Evolutionary conservation across 2,113 vertebrate species (phyloP).

Genomic region (Rhinogobius similis): DNA sequence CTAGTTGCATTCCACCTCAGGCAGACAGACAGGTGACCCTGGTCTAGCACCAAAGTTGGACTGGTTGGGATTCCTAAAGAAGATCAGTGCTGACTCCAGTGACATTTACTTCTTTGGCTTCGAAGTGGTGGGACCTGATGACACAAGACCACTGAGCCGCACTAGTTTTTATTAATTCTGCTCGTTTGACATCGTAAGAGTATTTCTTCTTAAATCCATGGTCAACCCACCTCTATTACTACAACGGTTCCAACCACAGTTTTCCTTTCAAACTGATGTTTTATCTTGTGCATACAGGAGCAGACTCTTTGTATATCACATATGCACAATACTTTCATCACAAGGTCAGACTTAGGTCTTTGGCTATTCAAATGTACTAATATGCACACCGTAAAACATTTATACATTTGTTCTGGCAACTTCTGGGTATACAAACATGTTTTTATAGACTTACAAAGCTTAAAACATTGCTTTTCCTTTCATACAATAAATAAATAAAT

Average conservation of each 20-base stretch:
- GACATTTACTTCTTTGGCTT: conserved; percentile 67
- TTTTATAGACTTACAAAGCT: no score
- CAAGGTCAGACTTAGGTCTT: conserved; percentile 16
- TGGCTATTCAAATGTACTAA: not conserved
- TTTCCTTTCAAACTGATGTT: not conserved
- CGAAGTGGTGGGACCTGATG: conserved; percentile 32
- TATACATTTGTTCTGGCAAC: not conserved
- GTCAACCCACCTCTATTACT: not conserved
- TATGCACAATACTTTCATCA: no score
- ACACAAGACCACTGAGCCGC: conserved; percentile 50
- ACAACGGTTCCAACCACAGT: not conserved
- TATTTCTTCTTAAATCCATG: not conserved
- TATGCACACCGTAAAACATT: not conserved
- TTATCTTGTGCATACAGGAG: conserved; percentile 4
- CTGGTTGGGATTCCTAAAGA: conserved; percentile 49
- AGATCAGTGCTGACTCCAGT: conserved; percentile 70
- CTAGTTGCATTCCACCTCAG: not conserved
- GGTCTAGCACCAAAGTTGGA: conserved; percentile 66
- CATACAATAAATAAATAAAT: no score
- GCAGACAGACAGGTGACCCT: conserved; percentile 19
- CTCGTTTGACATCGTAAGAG: conserved; percentile 10
- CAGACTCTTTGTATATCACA: not conserved
- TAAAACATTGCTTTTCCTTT: no score
- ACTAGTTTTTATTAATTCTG: not conserved
- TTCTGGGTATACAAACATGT: not conserved